Evolutionary conservation across 1,140 invertebrate species (phyloP), one percentile per base, ranked within the genome.

Genomic region (Physella acuta): DNA sequence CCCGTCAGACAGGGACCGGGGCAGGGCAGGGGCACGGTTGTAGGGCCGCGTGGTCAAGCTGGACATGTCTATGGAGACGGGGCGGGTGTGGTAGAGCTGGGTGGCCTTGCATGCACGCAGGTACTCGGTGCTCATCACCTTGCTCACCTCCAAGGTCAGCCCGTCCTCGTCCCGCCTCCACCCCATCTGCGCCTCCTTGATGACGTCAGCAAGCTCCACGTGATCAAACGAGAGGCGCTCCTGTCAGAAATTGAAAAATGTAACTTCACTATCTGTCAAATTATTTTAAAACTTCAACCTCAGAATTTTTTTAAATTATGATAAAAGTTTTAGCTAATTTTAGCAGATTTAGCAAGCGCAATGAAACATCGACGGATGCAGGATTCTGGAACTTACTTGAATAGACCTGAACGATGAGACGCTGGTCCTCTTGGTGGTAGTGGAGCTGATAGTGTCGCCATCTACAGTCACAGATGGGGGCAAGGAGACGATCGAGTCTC

Each of bases 131-230:
- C 64, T 66, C 64, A 66, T 66, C 17, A 66, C 64, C 31, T 66
- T 66, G 31, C 24, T 55, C 16, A 66, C 16, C 31, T 66, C 64
- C 3, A 66, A 44, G 4, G 64, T 66, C 17, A 66, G 31, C 1
- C 53, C 49, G 24, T 55, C 31, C 26, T 56, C 53, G 52, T 66
- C 64, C 31, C 64, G 2, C 26, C 31, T 55, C 64, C 64, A 66
- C 24, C 64, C 53, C n/a, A 16, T 31, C 52, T 66, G 51, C 3
- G 64, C 64, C 33, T 66, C 64, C 1, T 36, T 66, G 39, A 66
- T 66, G 52, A 66, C 51, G 31, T 66, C 64, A 17, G 51, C 11
- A n/a, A 66, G 52, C 53, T 66, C 64, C 24, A 66, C 36, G 20
- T 28, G 53, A 24, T 66, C 64, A 39, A 66, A 66, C 2, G 64